phyloP scores from a whole-genome alignment of 2,113 vertebrate species.

The Mirza zaza region DNA sequence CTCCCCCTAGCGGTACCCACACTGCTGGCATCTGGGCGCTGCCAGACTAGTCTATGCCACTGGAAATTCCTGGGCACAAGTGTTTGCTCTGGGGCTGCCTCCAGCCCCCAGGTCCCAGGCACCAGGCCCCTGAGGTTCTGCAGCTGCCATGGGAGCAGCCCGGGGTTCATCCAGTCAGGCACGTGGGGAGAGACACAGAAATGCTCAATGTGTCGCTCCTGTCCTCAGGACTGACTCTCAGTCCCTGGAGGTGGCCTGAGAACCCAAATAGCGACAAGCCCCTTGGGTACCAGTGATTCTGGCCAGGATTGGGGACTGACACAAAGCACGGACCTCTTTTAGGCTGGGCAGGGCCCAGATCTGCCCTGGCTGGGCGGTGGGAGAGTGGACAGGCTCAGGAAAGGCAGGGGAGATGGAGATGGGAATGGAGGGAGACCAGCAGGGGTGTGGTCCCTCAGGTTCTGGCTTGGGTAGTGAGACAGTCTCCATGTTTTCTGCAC shows the following conservation, averaged over 20 bases:
- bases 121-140: background rate
- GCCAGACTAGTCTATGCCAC: background rate
- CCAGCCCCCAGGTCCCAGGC: background rate
- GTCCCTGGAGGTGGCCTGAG: background rate
- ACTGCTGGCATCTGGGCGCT: too few relatives aligned
- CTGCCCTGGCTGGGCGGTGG: background rate
- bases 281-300: background rate
- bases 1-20: background rate
- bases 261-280: background rate
- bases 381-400: background rate
- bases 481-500: background rate
- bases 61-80: background rate
- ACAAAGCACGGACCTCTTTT: background rate
- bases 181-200: background rate
- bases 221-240: background rate
- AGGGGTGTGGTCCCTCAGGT: background rate
- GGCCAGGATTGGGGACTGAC: background rate
- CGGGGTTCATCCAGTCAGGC: background rate
- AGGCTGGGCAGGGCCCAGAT: background rate
- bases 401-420: background rate
- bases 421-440: background rate
- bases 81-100: background rate
- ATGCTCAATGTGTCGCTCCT: background rate
- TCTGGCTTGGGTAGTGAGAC: background rate
- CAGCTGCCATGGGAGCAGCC: background rate